These are phyloP conservation scores for Iguana delicatissima DNA, from an alignment of 2,797 vertebrate genomes.

Conservation along the genomic window DNA sequence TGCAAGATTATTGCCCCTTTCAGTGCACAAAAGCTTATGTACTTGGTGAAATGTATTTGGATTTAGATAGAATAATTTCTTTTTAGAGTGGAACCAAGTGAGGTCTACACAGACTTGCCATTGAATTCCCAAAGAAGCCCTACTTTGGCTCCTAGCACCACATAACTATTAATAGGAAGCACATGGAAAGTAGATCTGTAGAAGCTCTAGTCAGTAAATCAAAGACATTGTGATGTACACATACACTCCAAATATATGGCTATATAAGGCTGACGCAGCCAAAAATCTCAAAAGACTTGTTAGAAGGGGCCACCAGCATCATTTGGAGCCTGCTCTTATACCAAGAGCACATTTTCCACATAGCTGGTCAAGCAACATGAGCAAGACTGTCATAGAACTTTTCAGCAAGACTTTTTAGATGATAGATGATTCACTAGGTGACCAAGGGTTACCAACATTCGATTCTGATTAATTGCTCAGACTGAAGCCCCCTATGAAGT, in stretches of 20 bases:
- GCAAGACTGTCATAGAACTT: not conserved
- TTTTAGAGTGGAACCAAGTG: not conserved
- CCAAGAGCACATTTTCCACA: not conserved
- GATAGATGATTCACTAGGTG: too few relatives aligned
- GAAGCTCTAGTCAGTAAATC: not conserved
- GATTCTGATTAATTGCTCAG: not conserved
- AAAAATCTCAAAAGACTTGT: not conserved
- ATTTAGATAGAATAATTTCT: not conserved
- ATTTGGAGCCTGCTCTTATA: not conserved
- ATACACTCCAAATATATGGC: not conserved
- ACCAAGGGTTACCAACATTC: not conserved
- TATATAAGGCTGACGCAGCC: not conserved
- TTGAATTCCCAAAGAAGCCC: not conserved
- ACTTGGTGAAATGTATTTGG: not conserved
- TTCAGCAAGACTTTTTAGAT: not conserved
- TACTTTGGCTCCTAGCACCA: not conserved
- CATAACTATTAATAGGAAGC: not conserved
- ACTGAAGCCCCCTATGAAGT: not conserved
- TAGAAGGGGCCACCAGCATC: not conserved
- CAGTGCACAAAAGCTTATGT: not conserved
- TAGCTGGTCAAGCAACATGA: not conserved
- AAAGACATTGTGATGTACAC: not conserved
- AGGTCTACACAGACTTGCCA: not conserved
- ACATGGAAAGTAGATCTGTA: not conserved
- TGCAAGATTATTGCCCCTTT: not conserved